Evolutionary conservation across 2,113 vertebrate species (phyloP).

Genomic region (Microcebus murinus): DNA sequence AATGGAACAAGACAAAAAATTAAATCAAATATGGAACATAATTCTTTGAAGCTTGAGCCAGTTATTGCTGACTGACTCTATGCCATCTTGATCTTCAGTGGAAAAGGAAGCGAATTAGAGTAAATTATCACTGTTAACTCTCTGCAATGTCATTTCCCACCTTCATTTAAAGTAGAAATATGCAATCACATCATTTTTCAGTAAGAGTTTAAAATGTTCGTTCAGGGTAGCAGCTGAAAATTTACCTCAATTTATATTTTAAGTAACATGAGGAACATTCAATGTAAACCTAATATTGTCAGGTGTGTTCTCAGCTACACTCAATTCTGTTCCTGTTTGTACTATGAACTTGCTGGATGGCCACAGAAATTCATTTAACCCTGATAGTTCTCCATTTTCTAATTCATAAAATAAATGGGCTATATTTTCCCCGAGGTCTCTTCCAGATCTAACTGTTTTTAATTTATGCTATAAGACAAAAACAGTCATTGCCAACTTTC

Average conservation of each 20-base stretch:
- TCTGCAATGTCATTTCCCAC: neutral
- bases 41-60: neutral
- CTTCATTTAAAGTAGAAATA: neutral
- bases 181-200: slow-evolving; percentile 28
- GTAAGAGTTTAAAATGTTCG: slow-evolving; percentile 6
- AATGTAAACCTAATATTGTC: neutral
- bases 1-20: neutral
- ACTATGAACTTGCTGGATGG: neutral
- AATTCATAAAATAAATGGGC: slow-evolving; percentile 68
- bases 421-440: slow-evolving; percentile 32
- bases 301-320: neutral
- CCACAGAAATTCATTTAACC: slow-evolving; percentile 21
- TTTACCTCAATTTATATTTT: slow-evolving; percentile 41
- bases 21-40: neutral
- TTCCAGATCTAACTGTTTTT: slow-evolving; percentile 51
- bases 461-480: slow-evolving; percentile 54
- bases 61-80: neutral
- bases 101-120: neutral
- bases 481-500: slow-evolving; percentile 63
- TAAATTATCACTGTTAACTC: neutral
- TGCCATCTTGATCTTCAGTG: neutral
- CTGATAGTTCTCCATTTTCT: slow-evolving; percentile 51
- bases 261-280: neutral
- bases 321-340: neutral
- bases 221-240: neutral